Percentiles rank a stretch among this genome's conserved stretches.
Conservation (phyloP, 2,113 vertebrate species). For the Kryptolebias marmoratus region DNA sequence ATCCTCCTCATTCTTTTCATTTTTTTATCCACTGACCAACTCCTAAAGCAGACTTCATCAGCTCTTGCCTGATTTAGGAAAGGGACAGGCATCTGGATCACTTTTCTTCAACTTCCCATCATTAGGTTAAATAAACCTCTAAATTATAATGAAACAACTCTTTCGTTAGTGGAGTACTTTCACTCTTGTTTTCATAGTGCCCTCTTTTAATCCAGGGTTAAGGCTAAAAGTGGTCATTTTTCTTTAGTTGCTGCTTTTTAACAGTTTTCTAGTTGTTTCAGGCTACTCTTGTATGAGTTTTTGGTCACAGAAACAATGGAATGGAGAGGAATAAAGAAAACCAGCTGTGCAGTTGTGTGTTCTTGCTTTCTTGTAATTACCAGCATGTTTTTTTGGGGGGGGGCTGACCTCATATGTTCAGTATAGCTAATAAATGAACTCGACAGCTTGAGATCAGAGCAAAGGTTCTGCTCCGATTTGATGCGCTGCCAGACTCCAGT, state of each 20-base stretch:
- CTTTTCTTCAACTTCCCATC: conserved; percentile 61
- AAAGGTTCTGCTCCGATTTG: conserved; percentile 37
- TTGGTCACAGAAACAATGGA: conserved; percentile 32
- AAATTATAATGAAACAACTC: conserved; percentile 28
- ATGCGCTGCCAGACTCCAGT: conserved; percentile 38
- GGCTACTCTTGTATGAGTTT: background rate
- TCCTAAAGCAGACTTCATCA: conserved; percentile 59
- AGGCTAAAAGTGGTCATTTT: background rate
- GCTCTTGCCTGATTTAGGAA: conserved; percentile 44
- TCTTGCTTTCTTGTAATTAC: conserved; percentile 25
- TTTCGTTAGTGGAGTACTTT: conserved; percentile 31
- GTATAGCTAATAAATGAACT: conserved; percentile 42
- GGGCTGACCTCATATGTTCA: conserved; percentile 41
- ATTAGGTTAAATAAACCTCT: conserved; percentile 18
- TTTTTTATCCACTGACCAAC: conserved; percentile 41
- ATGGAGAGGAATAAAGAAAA: conserved; percentile 25
- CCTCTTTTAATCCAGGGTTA: background rate
- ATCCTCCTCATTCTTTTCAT: conserved; percentile 43
- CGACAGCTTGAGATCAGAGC: conserved; percentile 41
- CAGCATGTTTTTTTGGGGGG: conserved; percentile 37
- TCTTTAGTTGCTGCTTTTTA: conserved; percentile 19
- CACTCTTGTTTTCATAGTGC: conserved; percentile 7
- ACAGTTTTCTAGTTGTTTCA: conserved; percentile 23
- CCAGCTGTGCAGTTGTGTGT: conserved; percentile 10
- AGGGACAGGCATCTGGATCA: conserved; percentile 48